Base-by-base conservation (phyloP, 2,113 vertebrate species). In the Trichomycterus rosablanca region DNA sequence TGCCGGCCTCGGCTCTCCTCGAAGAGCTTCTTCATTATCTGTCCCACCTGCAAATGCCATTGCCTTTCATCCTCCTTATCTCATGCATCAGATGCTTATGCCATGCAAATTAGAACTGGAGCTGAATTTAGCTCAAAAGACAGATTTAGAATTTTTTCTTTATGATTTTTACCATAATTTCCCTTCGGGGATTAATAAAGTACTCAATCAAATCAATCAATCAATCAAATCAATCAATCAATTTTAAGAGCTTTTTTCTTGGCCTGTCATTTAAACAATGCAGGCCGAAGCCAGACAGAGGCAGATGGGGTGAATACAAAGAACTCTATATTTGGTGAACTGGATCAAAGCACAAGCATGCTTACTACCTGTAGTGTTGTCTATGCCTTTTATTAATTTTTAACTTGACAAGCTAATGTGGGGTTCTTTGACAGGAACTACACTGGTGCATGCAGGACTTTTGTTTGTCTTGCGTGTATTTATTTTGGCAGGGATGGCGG, bases 11-110 rank as follows among this genome's bases (percentile, higher is more conserved):
- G 19, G 48, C 46, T 53, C 68, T 73, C 75, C 54, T 62, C 73
- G 18, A 42, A 75, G 75, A 70, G 77, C 70, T 71, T 76, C 72
- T 78, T 84, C 74, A 83, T 87, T 81, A 83, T 84, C 75, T 81
- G 78, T 78, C 75, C 79, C 53, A 70, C 63, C 67, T 74, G 72
- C 39, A 78, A 75, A 84, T 77, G 80, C 73, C 64, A 78, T 40
- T 7, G 32, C 58, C 75, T 77, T 78, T 69, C 74, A 59, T 66
- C 53, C 44, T 34, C 54, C 63, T 67, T 74, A 70, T 74, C 55
- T 42, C 24, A 12, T 19, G 32, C 30, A 66, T 69, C 62, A 63
- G 52, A 54, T 46, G 30, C n/a, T n/a, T n/a, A n/a, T 35, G 24
- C 32, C 35, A 65, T 55, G 51, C 48, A 73, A 64, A 65, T 70